Base-by-base conservation (phyloP, 2,797 vertebrate genomes). In the Coccyzus lansbergi region DNA sequence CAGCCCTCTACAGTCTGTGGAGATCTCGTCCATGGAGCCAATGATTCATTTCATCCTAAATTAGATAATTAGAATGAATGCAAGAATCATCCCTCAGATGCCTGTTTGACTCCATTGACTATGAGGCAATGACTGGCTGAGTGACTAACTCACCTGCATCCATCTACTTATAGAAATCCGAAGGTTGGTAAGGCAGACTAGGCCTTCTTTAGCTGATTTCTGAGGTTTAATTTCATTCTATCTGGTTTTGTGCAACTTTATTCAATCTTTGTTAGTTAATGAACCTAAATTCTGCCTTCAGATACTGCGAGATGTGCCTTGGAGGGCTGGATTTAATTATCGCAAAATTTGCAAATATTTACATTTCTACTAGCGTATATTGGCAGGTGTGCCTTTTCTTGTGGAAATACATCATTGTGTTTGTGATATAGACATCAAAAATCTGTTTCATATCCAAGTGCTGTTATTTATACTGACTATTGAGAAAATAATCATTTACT, bases 401-500 rank as follows among this genome's bases (percentile, higher is more conserved):
- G 65, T 88, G 84, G 89, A 94, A 95, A 93, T 72, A 63, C 48
- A 83, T 85, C 25, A 44, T 58, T 78, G 38, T 0, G 0, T 71
- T 88, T 84, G 22, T 88, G 77, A 94, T 94, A 86, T 5, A 94
- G 87, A 92, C 91, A 90, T 95, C 86, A 90, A 78, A 96, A 90
- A 79, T 75, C 86, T 90, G 79, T 81, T 96, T 88, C n/a, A 9
- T 76, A 78, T 83, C 92, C 74, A 89, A 88, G 58, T 78, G 65
- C 29, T 51, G 89, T 92, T 91, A 94, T 93, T 96, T 93, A 86
- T 49, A 91, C 33, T 76, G 83, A 8, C 70, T 85, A 91, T 86
- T 81, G 82, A 92, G 76, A 95, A 94, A 95, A 95, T 83, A 94
- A 69, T 83, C 0, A 87, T 92, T 94, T 93, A 83, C 34, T 0